Conservation (phyloP, 2,797 vertebrate genomes). For the Austrolebias charrua region DNA sequence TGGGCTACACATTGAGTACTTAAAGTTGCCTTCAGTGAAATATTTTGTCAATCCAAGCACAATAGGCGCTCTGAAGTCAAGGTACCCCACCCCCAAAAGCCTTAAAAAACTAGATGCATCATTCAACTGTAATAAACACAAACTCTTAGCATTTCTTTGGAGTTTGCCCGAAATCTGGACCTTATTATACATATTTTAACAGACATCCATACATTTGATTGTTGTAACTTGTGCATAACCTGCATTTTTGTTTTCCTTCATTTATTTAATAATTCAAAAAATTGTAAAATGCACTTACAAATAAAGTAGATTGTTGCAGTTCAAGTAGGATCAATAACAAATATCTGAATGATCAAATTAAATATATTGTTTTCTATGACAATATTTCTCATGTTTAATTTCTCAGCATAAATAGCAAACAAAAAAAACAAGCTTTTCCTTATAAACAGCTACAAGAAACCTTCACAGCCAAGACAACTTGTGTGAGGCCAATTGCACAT, state of each 20-base stretch:
- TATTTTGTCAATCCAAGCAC: not conserved
- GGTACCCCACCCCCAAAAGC: constrained; percentile 12
- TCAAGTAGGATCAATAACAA: constrained; percentile 41
- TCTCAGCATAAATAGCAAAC: constrained; percentile 22
- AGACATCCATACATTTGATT: constrained; percentile 81
- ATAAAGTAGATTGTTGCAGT: too few relatives aligned
- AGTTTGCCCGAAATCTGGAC: constrained; percentile 55
- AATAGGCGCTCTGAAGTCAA: constrained; percentile 27
- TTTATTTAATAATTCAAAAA: constrained; percentile 65
- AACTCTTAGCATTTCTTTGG: constrained; percentile 67
- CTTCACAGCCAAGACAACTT: constrained; percentile 34
- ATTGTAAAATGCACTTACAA: constrained; percentile 45
- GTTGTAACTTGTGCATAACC: constrained; percentile 79
- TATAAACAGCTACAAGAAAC: constrained; percentile 41
- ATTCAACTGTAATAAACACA: constrained; percentile 59
- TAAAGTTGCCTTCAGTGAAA: too few relatives aligned
- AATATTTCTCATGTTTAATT: constrained; percentile 46
- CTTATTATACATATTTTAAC: constrained; percentile 76
- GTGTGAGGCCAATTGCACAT: constrained; percentile 22
- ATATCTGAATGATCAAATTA: constrained; percentile 40
- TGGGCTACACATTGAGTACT: too few relatives aligned
- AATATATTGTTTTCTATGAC: constrained; percentile 37
- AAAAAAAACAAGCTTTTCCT: constrained; percentile 20
- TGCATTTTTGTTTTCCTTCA: constrained; percentile 49
- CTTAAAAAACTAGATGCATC: constrained; percentile 39